Base-by-base conservation (phyloP, 2,888 invertebrate genomes). In the Netelia melanura region DNA sequence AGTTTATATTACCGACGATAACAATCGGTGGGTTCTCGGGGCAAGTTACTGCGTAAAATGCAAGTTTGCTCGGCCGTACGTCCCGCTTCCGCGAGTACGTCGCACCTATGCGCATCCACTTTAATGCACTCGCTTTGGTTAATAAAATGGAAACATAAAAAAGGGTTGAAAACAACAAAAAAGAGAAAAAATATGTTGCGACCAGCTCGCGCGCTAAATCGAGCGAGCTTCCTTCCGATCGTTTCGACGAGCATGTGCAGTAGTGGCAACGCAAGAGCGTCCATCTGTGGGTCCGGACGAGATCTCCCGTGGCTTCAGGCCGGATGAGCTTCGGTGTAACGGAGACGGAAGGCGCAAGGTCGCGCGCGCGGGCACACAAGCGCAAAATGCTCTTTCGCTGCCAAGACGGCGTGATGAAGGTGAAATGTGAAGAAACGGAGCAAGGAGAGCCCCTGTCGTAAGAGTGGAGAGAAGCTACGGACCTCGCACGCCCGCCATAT, bases 401-500 rank as follows among this genome's bases (percentile, higher is more conserved):
- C 67, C 79, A n/a, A 38, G 83, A 76, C 17, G 30, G 58, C 43
- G 70, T 54, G 82, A 80, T 54, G 75, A 54, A 77, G 61, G 48
- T 74, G 64, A 30, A 74, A 71, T 62, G n/a, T 70, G 77, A 77
- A 76, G 65, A 56, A 81, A 70, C 65, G 82, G 81, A 81, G 25
- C 44, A 77, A 77, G 71, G 61, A 38, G 68, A 48, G 65, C 61
- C 65, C 14, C 44, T 70, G 48, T 64, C 64, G 64, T 64, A 68
- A 48, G 14, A 43, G n/a, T 30, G 61, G 44, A 65, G 56, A 68
- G 62, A 81, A 71, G 82, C 64, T 65, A 84, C 75, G 43, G 75
- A 83, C 78, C 78, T 85, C 72, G 87, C 87, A 88, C 91, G 91
- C 90, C 87, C 82, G 87, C 91, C 91, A 91, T 91, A 91, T 91